A percentile compares a stretch with the other conserved stretches of the same genome.
Conservation (phyloP, 37 sponge, comb jelly and placozoan genomes). For the Ephydatia muelleri region DNA sequence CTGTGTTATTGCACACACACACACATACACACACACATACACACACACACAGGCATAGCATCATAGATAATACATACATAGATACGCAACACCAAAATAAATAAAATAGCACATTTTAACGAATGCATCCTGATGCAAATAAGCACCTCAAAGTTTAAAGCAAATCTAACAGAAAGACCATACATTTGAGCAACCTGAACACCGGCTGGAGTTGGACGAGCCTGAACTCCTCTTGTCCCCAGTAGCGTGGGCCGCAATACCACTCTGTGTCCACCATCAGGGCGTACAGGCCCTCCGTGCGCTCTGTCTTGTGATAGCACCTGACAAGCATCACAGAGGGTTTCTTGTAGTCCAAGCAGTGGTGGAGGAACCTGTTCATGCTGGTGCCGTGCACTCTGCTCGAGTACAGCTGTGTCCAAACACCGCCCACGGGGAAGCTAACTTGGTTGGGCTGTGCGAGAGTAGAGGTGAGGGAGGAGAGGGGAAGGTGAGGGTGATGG, state of each 20-base stretch:
- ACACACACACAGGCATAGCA: too few relatives aligned
- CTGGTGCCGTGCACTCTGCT: conserved; percentile 57
- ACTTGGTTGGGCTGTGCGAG: background rate
- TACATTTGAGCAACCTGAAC: conserved; percentile 44
- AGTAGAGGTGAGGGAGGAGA: conserved; percentile 43
- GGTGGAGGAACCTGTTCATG: conserved; percentile 70
- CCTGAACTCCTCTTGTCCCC: conserved; percentile 56
- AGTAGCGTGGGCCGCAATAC: conserved; percentile 63
- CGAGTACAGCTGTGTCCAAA: conserved; percentile 71
- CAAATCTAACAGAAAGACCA: too few relatives aligned
- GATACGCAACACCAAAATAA: too few relatives aligned
- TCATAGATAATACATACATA: too few relatives aligned
- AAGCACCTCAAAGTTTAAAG: background rate
- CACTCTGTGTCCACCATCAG: conserved; percentile 71
- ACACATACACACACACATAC: too few relatives aligned
- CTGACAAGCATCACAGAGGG: conserved; percentile 54
- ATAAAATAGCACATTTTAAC: too few relatives aligned
- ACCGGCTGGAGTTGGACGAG: conserved; percentile 59
- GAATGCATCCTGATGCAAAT: too few relatives aligned
- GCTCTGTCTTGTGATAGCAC: conserved; percentile 23
- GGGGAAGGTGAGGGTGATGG: too few relatives aligned
- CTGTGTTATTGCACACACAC: conserved; percentile 20
- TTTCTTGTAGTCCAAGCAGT: conserved; percentile 69
- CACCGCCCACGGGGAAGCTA: conserved; percentile 61
- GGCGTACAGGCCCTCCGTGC: conserved; percentile 32